phyloP scores from a whole-genome alignment of 2,888 invertebrate genomes.

The Polietes domitor region DNA sequence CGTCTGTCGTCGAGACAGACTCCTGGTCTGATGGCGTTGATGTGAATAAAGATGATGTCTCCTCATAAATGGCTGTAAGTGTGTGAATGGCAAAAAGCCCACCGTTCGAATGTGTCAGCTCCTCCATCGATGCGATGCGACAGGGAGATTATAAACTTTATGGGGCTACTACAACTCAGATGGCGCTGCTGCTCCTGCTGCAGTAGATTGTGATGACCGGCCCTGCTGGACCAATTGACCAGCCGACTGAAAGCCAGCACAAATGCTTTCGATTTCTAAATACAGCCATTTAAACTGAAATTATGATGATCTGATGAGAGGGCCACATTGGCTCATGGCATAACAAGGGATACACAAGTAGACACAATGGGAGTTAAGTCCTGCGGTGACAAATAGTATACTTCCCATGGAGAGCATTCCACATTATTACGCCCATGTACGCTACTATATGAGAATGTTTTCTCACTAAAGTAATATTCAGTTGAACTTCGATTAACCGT shows the following conservation, averaged over 20 bases:
- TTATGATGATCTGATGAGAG: neutral
- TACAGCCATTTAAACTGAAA: slow-evolving; percentile 23
- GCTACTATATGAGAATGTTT: too few species aligned
- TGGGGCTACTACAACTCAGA: slow-evolving; percentile 18
- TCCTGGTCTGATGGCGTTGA: neutral
- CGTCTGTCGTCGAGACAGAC: neutral
- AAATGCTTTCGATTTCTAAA: slow-evolving; percentile 28
- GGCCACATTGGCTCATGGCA: neutral
- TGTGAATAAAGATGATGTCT: slow-evolving; percentile 30
- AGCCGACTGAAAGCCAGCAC: neutral
- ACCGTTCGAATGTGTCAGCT: slow-evolving; percentile 15
- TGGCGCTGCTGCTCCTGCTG: neutral
- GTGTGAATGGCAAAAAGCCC: neutral
- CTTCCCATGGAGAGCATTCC: too few species aligned
- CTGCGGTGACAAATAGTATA: too few species aligned
- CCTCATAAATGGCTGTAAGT: slow-evolving; percentile 17
- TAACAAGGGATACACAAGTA: too few species aligned
- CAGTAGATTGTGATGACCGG: neutral
- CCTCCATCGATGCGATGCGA: neutral
- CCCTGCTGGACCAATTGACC: neutral
- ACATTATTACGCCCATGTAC: too few species aligned
- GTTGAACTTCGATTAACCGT: too few species aligned
- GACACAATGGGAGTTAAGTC: neutral
- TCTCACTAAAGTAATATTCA: too few species aligned
- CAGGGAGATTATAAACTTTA: slow-evolving; percentile 45